phyloP scores from a whole-genome alignment of 2,797 vertebrate species.

The Anisognathus igniventris region DNA sequence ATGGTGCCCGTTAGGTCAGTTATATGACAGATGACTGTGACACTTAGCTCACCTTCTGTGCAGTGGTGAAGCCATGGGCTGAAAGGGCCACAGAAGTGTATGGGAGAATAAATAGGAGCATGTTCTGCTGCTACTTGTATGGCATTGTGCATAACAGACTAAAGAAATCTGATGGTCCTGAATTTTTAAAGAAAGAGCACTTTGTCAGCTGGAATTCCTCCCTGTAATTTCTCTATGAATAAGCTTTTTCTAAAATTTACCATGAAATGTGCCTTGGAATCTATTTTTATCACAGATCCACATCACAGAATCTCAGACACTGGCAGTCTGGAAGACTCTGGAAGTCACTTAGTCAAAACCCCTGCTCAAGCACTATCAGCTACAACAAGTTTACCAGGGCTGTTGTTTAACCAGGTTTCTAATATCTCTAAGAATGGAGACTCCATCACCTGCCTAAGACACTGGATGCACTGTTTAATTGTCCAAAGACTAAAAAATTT shows the following conservation, averaged over 20 bases:
- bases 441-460: neutral
- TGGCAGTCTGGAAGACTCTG: neutral
- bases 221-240: neutral
- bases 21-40: neutral
- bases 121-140: neutral
- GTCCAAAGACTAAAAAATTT: rapidly evolving
- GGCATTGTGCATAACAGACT: neutral
- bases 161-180: neutral
- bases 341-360: neutral
- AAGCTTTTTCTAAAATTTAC: neutral
- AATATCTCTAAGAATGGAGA: neutral
- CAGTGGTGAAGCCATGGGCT: neutral
- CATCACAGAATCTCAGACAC: rapidly evolving
- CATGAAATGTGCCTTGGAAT: neutral
- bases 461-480: neutral
- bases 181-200: neutral
- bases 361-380: neutral
- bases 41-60: neutral
- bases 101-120: neutral
- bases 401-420: neutral
- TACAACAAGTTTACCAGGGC: neutral
- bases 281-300: neutral
- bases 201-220: neutral
- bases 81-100: neutral
- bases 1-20: neutral